Evolutionary conservation across 1,140 invertebrate species (phyloP).

Genomic region (Ephestia elutella): DNA sequence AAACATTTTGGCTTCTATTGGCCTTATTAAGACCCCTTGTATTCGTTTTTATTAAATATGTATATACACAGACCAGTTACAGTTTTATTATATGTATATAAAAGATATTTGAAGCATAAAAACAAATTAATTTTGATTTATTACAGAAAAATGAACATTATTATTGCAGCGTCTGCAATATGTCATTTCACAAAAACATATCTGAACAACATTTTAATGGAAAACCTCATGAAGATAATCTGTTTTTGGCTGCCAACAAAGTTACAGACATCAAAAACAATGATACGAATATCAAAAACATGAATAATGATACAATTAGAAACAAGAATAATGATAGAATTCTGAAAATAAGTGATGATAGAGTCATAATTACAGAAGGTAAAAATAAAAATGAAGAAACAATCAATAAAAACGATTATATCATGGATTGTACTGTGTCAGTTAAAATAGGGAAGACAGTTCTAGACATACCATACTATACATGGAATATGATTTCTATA

Average conservation of each 20-base stretch:
- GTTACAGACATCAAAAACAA: no score
- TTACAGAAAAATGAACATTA: conserved; percentile 6
- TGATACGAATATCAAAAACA: no score
- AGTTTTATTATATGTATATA: no score
- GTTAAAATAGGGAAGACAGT: conserved; percentile 15
- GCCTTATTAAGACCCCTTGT: no score
- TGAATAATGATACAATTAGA: background rate
- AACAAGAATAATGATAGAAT: background rate
- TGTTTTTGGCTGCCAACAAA: conserved; percentile 17
- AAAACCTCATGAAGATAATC: conserved; percentile 22
- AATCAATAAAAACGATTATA: conserved; percentile 12
- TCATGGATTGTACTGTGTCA: background rate
- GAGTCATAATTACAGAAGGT: conserved; percentile 9
- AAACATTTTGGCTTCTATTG: no score
- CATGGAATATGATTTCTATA: conserved; percentile 31
- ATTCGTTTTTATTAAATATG: no score
- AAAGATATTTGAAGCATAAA: no score
- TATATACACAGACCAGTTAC: no score
- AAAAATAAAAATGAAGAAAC: conserved; percentile 3
- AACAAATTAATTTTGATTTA: background rate
- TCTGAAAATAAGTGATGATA: no score
- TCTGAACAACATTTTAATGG: conserved; percentile 19
- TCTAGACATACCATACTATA: conserved; percentile 15
- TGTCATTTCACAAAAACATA: conserved; percentile 12
- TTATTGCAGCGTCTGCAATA: conserved; percentile 31